Base-by-base conservation (phyloP, 2,888 invertebrate genomes). In the Drosophila robusta region DNA sequence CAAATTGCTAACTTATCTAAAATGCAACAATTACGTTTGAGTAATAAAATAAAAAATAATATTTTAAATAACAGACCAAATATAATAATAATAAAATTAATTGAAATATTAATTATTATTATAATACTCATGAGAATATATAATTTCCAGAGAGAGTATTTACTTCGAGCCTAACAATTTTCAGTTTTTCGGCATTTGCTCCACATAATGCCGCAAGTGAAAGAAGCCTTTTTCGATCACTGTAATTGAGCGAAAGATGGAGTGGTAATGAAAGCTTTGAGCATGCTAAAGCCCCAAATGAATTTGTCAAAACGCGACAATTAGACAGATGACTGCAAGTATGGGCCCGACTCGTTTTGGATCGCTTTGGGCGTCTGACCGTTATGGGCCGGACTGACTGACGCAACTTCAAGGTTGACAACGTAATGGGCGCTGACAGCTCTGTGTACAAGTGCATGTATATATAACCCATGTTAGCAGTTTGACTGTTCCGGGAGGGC, bases 281-380 rank as follows among this genome's bases (percentile, higher is more conserved):
- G 41, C 18, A 38, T 26, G 56, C 39, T 70, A 71, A 75, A 60
- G 75, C 65, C 66, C 67, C 60, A 70, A 80, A 83, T 87, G 67
- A 77, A 86, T 77, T 87, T 88, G 82, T 88, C 89, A 83, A 87
- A 71, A 76, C 52, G 67, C 74, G 80, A 86, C 87, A 88, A 83
- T 83, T 81, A 69, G 80, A 70, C 58, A 56, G 65, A 58, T 60
- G 65, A 65, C 56, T 36, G 45, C 34, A 52, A 39, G 18, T 26
- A 24, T 42, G 42, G 55, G 36, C 2, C 12, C 26, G 22, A 39
- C 12, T 26, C 24, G 12, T 26, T 8, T 38, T 36, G 42, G 34
- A 32, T n/a, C 26, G 46, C 63, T 62, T 46, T 14, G 39, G 49
- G 57, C 64, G 34, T 22, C 49, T 46, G 51, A 52, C 52, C 45